Percentiles rank a stretch among this genome's conserved stretches.
Conservation (phyloP, 2,797 vertebrate genomes). For the Enteromius unitaeniatus region DNA sequence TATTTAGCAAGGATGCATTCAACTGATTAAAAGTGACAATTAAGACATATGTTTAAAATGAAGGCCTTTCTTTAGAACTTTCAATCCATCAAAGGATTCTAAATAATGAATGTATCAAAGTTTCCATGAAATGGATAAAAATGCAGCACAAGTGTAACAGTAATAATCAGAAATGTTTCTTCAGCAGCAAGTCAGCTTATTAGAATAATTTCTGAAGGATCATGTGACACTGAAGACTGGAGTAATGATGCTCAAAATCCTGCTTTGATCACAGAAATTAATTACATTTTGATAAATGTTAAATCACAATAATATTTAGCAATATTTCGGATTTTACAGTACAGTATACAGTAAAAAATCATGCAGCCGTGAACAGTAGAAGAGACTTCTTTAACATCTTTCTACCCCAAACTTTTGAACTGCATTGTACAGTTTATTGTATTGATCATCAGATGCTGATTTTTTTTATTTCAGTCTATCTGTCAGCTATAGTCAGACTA, state of each 20-base stretch:
- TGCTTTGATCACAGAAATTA: not conserved
- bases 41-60: not conserved
- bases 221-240: not conserved
- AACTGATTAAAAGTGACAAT: not conserved
- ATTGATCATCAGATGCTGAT: too few relatives aligned
- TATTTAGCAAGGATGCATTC: not conserved
- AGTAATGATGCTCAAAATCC: not conserved
- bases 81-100: not conserved
- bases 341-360: too few relatives aligned
- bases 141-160: not conserved
- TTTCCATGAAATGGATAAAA: not conserved
- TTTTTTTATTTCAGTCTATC: too few relatives aligned
- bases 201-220: not conserved
- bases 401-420: too few relatives aligned
- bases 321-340: not conserved
- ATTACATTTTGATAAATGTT: not conserved
- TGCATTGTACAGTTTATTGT: too few relatives aligned
- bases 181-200: not conserved
- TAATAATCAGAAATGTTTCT: not conserved
- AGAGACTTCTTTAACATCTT: too few relatives aligned
- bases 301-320: not conserved
- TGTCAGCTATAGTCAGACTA: not conserved
- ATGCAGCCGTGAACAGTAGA: too few relatives aligned
- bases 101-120: not conserved
- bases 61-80: not conserved